phyloP scores from a whole-genome alignment of 2,797 vertebrate genomes.

The Sebastiscus tertius region DNA sequence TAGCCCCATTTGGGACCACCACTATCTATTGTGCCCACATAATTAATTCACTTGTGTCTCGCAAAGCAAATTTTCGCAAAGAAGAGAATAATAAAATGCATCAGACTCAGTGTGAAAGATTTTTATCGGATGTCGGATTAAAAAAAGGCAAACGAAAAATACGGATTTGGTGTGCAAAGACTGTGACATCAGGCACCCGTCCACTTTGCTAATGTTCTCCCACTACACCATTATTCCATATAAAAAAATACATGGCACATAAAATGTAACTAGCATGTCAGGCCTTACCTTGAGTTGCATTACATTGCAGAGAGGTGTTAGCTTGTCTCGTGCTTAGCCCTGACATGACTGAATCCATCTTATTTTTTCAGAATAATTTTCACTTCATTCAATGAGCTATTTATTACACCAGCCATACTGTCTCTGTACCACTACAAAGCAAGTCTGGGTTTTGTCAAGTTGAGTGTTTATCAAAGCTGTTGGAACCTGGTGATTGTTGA shows the following conservation, averaged over 20 bases:
- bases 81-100: too few species aligned
- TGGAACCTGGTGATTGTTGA: background rate
- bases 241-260: background rate
- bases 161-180: background rate
- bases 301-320: background rate
- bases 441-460: background rate
- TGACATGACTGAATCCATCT: background rate
- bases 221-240: background rate
- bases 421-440: background rate
- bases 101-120: too few species aligned
- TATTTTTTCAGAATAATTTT: background rate
- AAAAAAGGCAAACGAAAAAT: too few species aligned
- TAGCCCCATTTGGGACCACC: too few species aligned
- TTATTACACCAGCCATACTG: background rate
- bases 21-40: too few species aligned
- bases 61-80: too few species aligned
- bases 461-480: constrained; percentile 15
- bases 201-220: background rate
- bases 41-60: too few species aligned
- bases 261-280: background rate
- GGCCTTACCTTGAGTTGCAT: background rate
- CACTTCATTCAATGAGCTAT: background rate
- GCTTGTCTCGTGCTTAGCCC: background rate
- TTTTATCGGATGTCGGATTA: too few species aligned
- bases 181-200: background rate